Evolutionary conservation across 2,113 vertebrate genomes (phyloP).

Genomic region (Pelecanoides urinatrix): DNA sequence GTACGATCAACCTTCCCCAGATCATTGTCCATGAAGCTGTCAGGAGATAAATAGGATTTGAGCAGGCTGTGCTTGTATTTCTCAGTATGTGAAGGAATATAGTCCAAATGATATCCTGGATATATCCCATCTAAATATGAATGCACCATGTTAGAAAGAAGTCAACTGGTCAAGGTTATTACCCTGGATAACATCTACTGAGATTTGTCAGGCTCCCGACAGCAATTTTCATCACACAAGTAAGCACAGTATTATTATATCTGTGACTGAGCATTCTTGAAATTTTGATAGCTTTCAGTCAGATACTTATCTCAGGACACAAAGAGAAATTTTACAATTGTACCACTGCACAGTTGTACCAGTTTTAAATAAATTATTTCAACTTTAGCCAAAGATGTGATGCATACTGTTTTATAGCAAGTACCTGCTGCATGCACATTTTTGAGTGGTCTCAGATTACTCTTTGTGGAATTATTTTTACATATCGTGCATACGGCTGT

Average conservation of each 20-base stretch:
- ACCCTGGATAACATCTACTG: background rate
- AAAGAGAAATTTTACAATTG: constrained; percentile 16
- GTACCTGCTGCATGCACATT: background rate
- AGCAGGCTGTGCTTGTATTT: background rate
- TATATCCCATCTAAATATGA: background rate
- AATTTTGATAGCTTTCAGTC: constrained; percentile 27
- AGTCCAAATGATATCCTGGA: background rate
- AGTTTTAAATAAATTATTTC: constrained; percentile 19
- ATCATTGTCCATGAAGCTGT: background rate
- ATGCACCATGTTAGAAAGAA: background rate
- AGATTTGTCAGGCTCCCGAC: background rate
- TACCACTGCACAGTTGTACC: background rate
- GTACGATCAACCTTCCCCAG: background rate
- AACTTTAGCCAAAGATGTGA: background rate
- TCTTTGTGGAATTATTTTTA: background rate
- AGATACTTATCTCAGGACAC: constrained; percentile 5
- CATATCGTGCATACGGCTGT: background rate
- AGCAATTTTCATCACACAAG: constrained; percentile 10
- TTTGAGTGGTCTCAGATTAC: background rate
- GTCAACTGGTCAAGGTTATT: background rate
- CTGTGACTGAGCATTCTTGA: background rate
- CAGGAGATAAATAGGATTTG: background rate
- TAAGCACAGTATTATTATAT: background rate
- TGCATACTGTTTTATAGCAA: background rate
- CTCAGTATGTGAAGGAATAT: background rate